Evolutionary conservation across 2,888 invertebrate genomes (phyloP).

Genomic region (Lymantria dispar): DNA sequence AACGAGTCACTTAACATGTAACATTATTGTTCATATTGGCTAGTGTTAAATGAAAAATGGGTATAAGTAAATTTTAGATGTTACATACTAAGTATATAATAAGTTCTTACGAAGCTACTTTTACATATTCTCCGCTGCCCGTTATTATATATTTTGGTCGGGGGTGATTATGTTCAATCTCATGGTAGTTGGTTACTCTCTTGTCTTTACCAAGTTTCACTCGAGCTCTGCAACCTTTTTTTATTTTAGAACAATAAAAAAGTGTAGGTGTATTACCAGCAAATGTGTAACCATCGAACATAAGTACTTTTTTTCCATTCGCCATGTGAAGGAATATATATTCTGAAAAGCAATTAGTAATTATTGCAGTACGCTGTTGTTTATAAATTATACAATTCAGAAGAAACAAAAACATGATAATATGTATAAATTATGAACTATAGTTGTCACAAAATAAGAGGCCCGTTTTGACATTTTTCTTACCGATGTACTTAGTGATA

Average conservation of each 20-base stretch:
- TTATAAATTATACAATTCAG: neutral
- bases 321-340: constrained; percentile 5
- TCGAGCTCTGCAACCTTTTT: constrained; percentile 33
- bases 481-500: too few relatives aligned
- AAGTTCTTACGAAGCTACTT: constrained; percentile 1
- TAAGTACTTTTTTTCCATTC: constrained; percentile 26
- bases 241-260: constrained; percentile 38
- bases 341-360: neutral
- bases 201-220: constrained; percentile 6
- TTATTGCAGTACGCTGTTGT: neutral
- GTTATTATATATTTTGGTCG: constrained; percentile 7
- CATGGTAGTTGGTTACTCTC: neutral
- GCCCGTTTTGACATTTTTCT: too few relatives aligned
- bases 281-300: constrained; percentile 34
- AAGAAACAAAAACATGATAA: too few relatives aligned
- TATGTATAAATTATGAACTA: too few relatives aligned
- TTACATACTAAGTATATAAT: too few relatives aligned
- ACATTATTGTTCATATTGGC: too few relatives aligned
- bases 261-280: constrained; percentile 8
- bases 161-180: constrained; percentile 12
- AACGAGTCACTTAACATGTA: too few relatives aligned
- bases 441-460: too few relatives aligned
- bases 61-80: too few relatives aligned
- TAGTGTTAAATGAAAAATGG: too few relatives aligned
- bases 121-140: constrained; percentile 8